phyloP scores from a whole-genome alignment of 1,140 invertebrate species.

The Orchesella cincta region DNA sequence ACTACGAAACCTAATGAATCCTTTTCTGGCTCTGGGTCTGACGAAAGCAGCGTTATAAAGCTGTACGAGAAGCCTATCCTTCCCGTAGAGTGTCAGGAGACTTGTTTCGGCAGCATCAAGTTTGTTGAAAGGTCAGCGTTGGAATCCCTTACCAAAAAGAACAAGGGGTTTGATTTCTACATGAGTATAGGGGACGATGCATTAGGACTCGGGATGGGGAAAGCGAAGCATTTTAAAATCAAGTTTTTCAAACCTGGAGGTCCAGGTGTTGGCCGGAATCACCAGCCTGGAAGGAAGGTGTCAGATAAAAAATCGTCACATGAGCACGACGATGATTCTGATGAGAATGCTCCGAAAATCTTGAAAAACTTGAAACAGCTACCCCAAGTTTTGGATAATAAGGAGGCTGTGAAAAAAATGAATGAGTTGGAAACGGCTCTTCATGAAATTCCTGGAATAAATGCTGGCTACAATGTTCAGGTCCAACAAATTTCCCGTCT shows the following conservation, averaged over 20 bases:
- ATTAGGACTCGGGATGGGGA: neutral
- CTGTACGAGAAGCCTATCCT: neutral
- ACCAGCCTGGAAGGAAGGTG: neutral
- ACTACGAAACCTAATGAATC: too few relatives aligned
- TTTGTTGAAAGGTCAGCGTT: neutral
- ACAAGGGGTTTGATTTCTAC: neutral
- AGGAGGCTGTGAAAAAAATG: neutral
- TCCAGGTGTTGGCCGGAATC: neutral
- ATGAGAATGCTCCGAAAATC: neutral
- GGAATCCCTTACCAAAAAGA: neutral
- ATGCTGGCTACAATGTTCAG: neutral
- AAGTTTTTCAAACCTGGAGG: neutral
- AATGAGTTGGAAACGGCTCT: neutral
- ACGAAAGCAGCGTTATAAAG: too few relatives aligned
- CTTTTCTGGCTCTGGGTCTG: too few relatives aligned
- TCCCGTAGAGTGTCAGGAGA: neutral
- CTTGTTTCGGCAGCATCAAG: neutral
- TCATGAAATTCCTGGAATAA: neutral
- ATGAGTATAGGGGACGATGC: neutral
- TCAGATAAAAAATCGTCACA: neutral
- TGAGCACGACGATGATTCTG: neutral
- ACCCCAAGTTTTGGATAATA: neutral
- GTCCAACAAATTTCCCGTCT: neutral
- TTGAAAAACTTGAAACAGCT: neutral
- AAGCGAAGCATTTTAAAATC: neutral